Percentiles rank a stretch among this genome's conserved stretches.
phyloP scores from a whole-genome alignment of 2,888 invertebrate species.

The Ischnus inquisitorius region DNA sequence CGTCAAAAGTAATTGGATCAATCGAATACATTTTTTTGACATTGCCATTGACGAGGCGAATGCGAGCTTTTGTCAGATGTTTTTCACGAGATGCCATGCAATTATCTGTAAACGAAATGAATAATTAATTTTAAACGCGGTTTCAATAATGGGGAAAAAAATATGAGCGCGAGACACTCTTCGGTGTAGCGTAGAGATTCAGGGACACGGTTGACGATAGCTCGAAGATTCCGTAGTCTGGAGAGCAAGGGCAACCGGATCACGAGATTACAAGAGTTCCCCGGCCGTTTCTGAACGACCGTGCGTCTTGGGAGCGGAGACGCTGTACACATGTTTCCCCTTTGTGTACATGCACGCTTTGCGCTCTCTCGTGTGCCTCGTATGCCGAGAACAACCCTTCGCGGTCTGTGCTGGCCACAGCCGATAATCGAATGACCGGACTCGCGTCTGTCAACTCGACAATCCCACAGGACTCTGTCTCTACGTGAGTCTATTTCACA shows the following conservation, averaged over 20 bases:
- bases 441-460: conserved; percentile 54
- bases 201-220: conserved; percentile 55
- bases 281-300: conserved; percentile 47
- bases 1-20: background rate
- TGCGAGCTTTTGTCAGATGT: too few relatives aligned
- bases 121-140: background rate
- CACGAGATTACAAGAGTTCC: conserved; percentile 63
- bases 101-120: background rate
- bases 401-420: conserved; percentile 54
- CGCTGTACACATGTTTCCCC: conserved; percentile 20
- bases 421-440: conserved; percentile 67
- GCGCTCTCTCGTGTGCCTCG: conserved; percentile 9
- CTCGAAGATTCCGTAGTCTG: conserved; percentile 53
- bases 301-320: conserved; percentile 27
- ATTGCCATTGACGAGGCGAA: too few relatives aligned
- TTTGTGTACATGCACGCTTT: background rate
- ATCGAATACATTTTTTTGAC: background rate
- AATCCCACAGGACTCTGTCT: conserved; percentile 33
- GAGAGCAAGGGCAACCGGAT: conserved; percentile 66
- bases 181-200: conserved; percentile 34
- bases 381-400: conserved; percentile 48
- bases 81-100: background rate
- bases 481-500: conserved; percentile 32
- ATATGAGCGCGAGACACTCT: background rate
- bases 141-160: background rate